Percentiles rank a stretch among this genome's conserved stretches.
Evolutionary conservation across 2,113 vertebrate genomes (phyloP).

Genomic region (Uria lomvia): DNA sequence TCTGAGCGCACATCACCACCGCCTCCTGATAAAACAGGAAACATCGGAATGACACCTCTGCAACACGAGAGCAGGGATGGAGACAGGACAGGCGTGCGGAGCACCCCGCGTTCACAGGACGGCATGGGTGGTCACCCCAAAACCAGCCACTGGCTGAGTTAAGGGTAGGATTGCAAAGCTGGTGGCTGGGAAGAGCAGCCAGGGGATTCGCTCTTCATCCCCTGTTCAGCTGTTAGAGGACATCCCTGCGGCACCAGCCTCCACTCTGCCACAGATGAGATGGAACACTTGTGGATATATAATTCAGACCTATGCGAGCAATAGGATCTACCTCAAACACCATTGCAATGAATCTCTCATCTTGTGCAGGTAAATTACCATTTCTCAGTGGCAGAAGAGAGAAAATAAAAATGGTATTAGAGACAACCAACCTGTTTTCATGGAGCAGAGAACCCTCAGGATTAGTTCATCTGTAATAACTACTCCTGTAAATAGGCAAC

Average conservation of each 20-base stretch:
- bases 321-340: not conserved
- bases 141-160: not conserved
- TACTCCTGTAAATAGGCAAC: not conserved
- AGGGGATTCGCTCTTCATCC: accelerated
- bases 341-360: not conserved
- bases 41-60: not conserved
- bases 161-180: not conserved
- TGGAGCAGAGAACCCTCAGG: not conserved
- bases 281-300: not conserved
- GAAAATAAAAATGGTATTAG: not conserved
- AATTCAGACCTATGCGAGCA: not conserved
- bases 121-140: not conserved
- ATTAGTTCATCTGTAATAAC: not conserved
- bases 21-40: not conserved
- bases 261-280: not conserved
- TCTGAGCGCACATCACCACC: not conserved
- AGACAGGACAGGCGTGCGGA: accelerated
- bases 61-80: not conserved
- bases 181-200: not conserved
- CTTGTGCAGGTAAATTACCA: not conserved
- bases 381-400: not conserved
- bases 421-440: not conserved
- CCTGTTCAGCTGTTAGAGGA: not conserved
- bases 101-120: accelerated
- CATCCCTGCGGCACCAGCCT: not conserved